Base-by-base conservation (phyloP, 2,888 invertebrate species). In the Micoletzkya japonica region DNA sequence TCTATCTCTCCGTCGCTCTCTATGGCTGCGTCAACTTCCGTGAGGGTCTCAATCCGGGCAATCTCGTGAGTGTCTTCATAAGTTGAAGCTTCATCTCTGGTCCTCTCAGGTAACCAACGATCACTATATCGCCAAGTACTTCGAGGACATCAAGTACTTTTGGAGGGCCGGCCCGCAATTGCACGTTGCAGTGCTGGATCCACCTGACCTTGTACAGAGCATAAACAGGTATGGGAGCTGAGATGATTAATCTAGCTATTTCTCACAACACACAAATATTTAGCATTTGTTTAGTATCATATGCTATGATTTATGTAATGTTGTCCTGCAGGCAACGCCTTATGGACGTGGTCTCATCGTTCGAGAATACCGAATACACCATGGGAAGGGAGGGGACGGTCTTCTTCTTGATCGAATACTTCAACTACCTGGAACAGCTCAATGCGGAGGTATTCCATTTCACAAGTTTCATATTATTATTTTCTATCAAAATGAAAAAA, bases 1-100 rank as follows among this genome's bases (percentile, higher is more conserved):
- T 73, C 39, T 84, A 84, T 72, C 24, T 83, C 30, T 67, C 63
- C 0, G 69, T 75, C 32, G 77, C 79, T 10, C 28, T 75, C 50
- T 77, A 76, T 50, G 79, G 78, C 14, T 85, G 85, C 0, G 93
- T 94, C 86, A 73, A 76, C 57, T 80, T 82, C 71, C 66, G 74
- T 4, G 85, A 85, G 74, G 85, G 85, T 4, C 58, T 85, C 37
- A 81, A 85, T 64, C 85, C 85, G 3, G 80, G 77, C 7, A 82
- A 85, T 72, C 72, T 85, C 52, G 84, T 84, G 34, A 52, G 64
- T 17, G 32, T 26, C 24, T 7, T 39, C 6, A 39, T 17, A 39
- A 39, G 6, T 39, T 7, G 39, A 10, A 10, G 39, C 39, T n/a
- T 28, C 14, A 10, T 28, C 26, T 56, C 4, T 3, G 26, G n/a